phyloP scores from a whole-genome alignment of 2,888 invertebrate genomes.

The Lottia scabra region DNA sequence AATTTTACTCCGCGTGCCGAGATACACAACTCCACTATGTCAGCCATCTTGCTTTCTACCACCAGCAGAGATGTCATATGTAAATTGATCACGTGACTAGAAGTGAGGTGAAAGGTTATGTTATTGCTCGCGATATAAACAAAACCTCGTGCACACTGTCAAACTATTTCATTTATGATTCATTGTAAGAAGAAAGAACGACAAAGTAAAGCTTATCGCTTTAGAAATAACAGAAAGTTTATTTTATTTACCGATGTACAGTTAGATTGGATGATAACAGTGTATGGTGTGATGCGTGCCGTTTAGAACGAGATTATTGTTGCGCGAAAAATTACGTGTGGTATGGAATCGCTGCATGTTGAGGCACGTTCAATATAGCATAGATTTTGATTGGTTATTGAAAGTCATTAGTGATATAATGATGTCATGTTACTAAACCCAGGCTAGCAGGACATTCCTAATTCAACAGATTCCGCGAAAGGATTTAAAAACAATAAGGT shows the following conservation, averaged over 20 bases:
- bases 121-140: background rate
- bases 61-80: background rate
- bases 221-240: too few species aligned
- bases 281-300: too few species aligned
- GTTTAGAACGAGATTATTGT: too few species aligned
- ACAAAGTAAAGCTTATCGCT: too few species aligned
- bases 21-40: too few species aligned
- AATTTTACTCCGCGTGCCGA: background rate
- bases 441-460: background rate
- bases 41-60: too few species aligned
- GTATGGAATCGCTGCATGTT: slow-evolving; percentile 1
- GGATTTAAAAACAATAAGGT: too few species aligned
- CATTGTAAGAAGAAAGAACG: too few species aligned
- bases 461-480: too few species aligned
- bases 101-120: slow-evolving; percentile 1
- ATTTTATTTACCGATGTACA: too few species aligned
- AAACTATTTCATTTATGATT: background rate
- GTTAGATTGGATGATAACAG: too few species aligned
- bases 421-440: background rate
- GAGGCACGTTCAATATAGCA: background rate
- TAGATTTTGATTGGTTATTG: background rate
- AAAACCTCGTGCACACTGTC: slow-evolving; percentile 2
- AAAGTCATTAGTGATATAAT: background rate
- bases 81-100: background rate
- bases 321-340: background rate